Conservation (phyloP, 2,888 invertebrate genomes). For the Macroteleia sp. region DNA sequence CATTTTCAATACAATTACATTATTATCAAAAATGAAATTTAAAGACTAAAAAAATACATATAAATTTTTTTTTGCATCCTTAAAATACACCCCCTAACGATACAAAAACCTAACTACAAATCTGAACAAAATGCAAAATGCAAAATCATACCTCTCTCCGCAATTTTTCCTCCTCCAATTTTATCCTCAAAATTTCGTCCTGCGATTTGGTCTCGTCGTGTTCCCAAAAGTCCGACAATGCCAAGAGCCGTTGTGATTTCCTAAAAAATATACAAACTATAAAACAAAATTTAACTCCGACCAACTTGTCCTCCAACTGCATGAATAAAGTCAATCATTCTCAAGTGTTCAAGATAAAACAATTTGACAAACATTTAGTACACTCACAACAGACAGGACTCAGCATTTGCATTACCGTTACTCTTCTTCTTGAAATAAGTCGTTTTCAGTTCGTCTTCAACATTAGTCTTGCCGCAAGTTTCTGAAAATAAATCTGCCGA, state of each 20-base stretch:
- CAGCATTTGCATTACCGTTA: constrained; percentile 67
- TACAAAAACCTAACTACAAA: too few relatives aligned
- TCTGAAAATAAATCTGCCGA: constrained; percentile 20
- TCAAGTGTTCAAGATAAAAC: background rate
- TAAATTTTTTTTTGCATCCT: too few relatives aligned
- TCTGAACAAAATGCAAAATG: too few relatives aligned
- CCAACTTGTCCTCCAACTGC: too few relatives aligned
- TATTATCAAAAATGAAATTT: too few relatives aligned
- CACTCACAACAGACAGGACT: constrained; percentile 55
- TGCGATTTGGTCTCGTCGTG: constrained; percentile 80
- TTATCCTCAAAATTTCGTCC: constrained; percentile 81
- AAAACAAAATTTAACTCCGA: background rate
- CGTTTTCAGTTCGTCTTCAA: constrained; percentile 22
- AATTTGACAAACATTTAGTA: background rate
- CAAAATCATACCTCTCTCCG: constrained; percentile 90
- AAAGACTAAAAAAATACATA: too few relatives aligned
- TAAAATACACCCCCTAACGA: too few relatives aligned
- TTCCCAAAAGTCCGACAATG: constrained; percentile 89
- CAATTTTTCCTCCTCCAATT: constrained; percentile 90
- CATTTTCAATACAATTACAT: too few relatives aligned
- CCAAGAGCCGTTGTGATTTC: constrained; percentile 79
- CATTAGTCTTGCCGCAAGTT: background rate
- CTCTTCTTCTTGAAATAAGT: constrained; percentile 24
- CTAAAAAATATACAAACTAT: constrained; percentile 19
- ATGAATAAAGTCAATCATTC: too few relatives aligned